These are phyloP conservation scores for Hippopotamyrus pictus DNA, from an alignment of 2,797 vertebrate species.

Conservation along the genomic window DNA sequence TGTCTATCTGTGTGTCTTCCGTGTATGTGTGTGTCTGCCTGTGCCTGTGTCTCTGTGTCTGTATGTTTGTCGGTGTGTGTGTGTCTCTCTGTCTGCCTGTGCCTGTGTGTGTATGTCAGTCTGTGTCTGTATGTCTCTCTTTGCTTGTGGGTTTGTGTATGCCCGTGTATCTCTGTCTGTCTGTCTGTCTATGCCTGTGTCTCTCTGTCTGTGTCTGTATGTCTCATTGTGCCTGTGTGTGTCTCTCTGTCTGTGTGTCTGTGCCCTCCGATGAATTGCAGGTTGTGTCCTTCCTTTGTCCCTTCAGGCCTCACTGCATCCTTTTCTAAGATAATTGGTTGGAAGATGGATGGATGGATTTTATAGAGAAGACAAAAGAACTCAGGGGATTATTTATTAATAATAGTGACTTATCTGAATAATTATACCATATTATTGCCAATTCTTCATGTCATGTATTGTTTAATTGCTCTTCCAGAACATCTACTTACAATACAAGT, in stretches of 20 bases:
- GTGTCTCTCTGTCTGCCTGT: not conserved
- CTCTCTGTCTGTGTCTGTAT: not conserved
- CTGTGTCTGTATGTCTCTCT: not conserved
- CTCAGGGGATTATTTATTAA: not conserved
- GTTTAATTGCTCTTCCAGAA: not conserved
- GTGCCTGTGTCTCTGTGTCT: not conserved
- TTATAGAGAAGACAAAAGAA: not conserved
- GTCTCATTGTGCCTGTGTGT: not conserved
- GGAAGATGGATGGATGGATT: constrained; percentile 9
- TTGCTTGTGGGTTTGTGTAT: not conserved
- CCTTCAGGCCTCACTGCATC: not conserved
- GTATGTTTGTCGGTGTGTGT: not conserved
- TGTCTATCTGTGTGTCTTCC: not conserved
- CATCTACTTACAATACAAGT: not conserved
- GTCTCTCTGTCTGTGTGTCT: not conserved
- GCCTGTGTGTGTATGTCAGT: not conserved
- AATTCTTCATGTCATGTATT: not conserved
- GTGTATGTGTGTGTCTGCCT: not conserved
- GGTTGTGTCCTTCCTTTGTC: not conserved
- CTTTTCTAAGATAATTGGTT: not conserved
- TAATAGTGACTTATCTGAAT: not conserved
- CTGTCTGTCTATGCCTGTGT: not conserved
- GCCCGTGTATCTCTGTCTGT: not conserved
- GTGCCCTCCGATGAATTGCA: not conserved
- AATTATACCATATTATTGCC: not conserved